A percentile compares a stretch with the other conserved stretches of the same genome.
These are phyloP conservation scores for Ephestia elutella DNA, from an alignment of 1,140 invertebrate species.

Conservation along the genomic window DNA sequence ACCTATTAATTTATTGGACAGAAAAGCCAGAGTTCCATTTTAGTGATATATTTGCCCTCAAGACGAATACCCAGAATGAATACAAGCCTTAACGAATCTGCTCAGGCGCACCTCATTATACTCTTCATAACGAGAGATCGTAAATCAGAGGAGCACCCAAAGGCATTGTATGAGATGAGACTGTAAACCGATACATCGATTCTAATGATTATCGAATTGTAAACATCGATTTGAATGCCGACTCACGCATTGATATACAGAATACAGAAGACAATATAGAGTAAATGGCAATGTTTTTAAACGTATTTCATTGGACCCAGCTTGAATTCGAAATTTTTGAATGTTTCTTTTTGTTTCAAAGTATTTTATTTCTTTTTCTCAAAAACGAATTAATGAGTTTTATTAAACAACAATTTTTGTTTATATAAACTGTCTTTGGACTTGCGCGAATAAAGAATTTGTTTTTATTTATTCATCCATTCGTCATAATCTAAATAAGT, in stretches of 20 bases:
- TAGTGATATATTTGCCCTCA: neutral
- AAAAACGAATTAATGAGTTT: no score
- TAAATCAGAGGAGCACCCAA: slow-evolving; percentile 60
- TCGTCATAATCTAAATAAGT: no score
- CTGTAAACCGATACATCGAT: slow-evolving; percentile 30
- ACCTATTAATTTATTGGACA: neutral
- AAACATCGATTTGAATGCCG: slow-evolving; percentile 7
- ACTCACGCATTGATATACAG: neutral
- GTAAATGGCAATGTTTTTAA: neutral
- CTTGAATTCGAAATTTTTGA: slow-evolving; percentile 11
- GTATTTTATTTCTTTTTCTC: neutral
- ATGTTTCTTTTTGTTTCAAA: neutral
- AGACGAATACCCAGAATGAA: neutral
- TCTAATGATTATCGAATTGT: slow-evolving; percentile 31
- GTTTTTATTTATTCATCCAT: no score
- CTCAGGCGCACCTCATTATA: slow-evolving; percentile 61
- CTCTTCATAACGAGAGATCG: slow-evolving; percentile 50
- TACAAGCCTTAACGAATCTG: slow-evolving; percentile 22
- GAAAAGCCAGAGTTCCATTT: neutral
- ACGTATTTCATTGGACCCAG: neutral
- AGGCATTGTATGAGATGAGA: slow-evolving; percentile 39
- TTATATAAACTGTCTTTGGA: neutral
- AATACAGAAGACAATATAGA: neutral
- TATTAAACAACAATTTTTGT: no score
- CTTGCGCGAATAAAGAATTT: no score